Percentiles rank a stretch among this genome's conserved stretches.
phyloP scores from a whole-genome alignment of 2,888 invertebrate species.

The Dicroscelio sp. region DNA sequence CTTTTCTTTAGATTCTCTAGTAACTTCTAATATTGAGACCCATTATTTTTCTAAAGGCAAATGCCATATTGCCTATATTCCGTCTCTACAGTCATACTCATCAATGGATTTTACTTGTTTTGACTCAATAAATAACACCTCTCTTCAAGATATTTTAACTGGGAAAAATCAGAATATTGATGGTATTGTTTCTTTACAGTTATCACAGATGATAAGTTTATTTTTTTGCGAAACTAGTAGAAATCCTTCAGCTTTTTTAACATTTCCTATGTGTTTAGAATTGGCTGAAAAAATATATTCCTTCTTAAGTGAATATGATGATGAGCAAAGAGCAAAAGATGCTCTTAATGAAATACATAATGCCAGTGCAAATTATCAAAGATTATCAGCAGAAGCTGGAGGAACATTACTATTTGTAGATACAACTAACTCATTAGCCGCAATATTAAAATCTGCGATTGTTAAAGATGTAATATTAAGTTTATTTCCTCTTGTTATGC shows the following conservation, averaged over 20 bases:
- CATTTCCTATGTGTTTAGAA: background rate
- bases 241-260: background rate
- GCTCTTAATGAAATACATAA: background rate
- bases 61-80: background rate
- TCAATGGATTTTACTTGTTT: background rate
- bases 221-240: background rate
- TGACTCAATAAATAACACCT: background rate
- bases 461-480: no score
- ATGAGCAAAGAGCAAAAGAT: background rate
- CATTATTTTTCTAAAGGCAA: background rate
- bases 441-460: background rate
- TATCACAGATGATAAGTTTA: background rate
- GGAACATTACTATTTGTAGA: background rate
- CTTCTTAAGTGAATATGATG: background rate
- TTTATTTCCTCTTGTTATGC: no score
- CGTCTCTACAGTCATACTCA: background rate
- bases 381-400: background rate
- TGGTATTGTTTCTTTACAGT: background rate
- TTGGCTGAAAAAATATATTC: background rate
- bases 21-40: background rate
- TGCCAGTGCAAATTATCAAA: background rate
- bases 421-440: background rate
- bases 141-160: background rate
- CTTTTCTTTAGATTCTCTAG: background rate
- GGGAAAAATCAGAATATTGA: background rate